Evolutionary conservation across 2,113 vertebrate genomes (phyloP).

Genomic region (Colius striatus): DNA sequence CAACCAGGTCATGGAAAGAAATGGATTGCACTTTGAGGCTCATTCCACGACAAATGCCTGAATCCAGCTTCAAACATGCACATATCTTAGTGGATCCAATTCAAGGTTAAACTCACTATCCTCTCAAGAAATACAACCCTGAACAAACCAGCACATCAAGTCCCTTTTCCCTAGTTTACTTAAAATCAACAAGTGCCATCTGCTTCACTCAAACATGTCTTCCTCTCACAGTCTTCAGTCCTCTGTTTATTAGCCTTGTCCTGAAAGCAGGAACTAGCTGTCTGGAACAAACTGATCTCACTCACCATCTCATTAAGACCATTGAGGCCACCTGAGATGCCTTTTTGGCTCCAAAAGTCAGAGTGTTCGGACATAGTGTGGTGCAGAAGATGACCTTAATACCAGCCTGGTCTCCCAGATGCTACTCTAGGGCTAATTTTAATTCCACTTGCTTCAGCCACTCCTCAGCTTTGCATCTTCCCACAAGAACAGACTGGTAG

Average conservation of each 20-base stretch:
- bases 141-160: not conserved
- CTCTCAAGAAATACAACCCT: not conserved
- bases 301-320: not conserved
- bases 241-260: not conserved
- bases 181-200: not conserved
- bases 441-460: not conserved
- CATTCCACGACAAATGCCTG: not conserved
- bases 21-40: rapidly evolving
- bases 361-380: not conserved
- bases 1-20: not conserved
- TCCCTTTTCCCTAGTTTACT: not conserved
- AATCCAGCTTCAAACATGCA: not conserved
- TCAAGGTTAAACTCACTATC: not conserved
- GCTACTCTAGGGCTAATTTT: not conserved
- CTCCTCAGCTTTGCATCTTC: not conserved
- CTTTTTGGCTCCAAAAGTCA: not conserved
- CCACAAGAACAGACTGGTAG: not conserved
- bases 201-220: not conserved
- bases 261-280: not conserved
- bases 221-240: not conserved
- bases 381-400: not conserved
- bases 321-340: not conserved
- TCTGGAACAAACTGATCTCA: not conserved
- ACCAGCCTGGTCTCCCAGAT: not conserved
- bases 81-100: not conserved